Conservation (phyloP, 1,140 invertebrate genomes). For the Lycorma delicatula region DNA sequence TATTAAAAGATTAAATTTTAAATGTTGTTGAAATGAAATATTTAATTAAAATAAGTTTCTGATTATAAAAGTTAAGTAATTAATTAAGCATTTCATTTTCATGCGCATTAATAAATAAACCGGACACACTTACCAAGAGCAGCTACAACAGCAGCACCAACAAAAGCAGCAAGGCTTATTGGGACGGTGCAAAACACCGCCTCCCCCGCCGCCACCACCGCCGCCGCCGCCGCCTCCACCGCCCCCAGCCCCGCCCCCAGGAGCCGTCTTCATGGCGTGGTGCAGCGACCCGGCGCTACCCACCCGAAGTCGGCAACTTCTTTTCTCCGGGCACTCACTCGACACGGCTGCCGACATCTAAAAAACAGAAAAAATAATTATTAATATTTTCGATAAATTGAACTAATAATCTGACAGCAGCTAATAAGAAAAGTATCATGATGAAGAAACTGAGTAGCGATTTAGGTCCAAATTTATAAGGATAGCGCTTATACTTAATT, state of each 20-base stretch:
- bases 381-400: no score
- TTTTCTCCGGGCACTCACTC: slow-evolving; percentile 15
- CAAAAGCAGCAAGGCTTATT: slow-evolving; percentile 48
- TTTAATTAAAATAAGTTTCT: neutral
- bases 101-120: neutral
- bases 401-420: no score
- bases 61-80: neutral
- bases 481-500: no score
- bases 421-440: no score
- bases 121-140: slow-evolving; percentile 51
- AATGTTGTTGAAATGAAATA: neutral
- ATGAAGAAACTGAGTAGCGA: no score
- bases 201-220: slow-evolving; percentile 20
- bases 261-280: no score
- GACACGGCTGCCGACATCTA: slow-evolving; percentile 19
- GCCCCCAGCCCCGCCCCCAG: no score
- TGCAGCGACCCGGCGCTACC: slow-evolving; percentile 14
- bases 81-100: no score
- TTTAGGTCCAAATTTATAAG: no score
- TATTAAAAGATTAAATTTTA: neutral
- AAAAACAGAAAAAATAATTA: no score
- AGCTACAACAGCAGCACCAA: slow-evolving; percentile 63
- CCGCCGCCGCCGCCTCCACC: slow-evolving; percentile 22
- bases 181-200: slow-evolving; percentile 32
- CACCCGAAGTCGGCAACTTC: slow-evolving; percentile 14